phyloP scores from a whole-genome alignment of 2,888 invertebrate genomes.

The Zootermopsis nevadensis region DNA sequence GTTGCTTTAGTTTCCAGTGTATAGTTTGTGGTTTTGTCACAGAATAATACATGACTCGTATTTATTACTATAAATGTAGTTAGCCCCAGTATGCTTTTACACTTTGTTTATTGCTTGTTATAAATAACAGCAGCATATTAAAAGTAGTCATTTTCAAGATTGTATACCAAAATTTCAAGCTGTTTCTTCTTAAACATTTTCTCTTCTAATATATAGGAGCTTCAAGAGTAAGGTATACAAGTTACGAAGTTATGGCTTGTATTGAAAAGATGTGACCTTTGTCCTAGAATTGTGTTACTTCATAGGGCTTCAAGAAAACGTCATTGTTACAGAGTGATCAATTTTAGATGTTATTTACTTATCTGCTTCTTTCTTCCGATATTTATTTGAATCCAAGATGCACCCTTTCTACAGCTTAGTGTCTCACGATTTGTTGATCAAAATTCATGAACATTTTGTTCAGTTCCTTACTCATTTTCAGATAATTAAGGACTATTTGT shows the following conservation, averaged over 20 bases:
- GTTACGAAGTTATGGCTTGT: not conserved
- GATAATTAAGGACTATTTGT: no score
- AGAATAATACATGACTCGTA: no score
- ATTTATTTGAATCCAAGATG: constrained; percentile 26
- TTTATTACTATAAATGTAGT: no score
- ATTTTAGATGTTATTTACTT: not conserved
- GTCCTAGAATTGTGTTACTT: not conserved
- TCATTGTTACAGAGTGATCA: not conserved
- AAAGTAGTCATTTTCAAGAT: not conserved
- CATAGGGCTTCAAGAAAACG: no score
- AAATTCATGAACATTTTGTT: not conserved
- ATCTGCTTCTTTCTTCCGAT: not conserved
- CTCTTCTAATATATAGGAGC: not conserved
- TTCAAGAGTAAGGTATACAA: not conserved
- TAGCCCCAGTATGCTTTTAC: no score
- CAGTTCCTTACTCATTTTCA: no score
- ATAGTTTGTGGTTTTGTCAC: no score
- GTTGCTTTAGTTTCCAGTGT: no score
- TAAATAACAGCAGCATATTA: no score
- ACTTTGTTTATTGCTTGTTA: no score
- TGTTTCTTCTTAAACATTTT: not conserved
- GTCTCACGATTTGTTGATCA: not conserved
- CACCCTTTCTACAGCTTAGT: not conserved
- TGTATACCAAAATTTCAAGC: not conserved
- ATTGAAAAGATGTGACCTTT: not conserved